A percentile compares a stretch with the other conserved stretches of the same genome.
These are phyloP conservation scores for Drosophila hydei DNA, from an alignment of 1,140 invertebrate genomes.

Conservation along the genomic window DNA sequence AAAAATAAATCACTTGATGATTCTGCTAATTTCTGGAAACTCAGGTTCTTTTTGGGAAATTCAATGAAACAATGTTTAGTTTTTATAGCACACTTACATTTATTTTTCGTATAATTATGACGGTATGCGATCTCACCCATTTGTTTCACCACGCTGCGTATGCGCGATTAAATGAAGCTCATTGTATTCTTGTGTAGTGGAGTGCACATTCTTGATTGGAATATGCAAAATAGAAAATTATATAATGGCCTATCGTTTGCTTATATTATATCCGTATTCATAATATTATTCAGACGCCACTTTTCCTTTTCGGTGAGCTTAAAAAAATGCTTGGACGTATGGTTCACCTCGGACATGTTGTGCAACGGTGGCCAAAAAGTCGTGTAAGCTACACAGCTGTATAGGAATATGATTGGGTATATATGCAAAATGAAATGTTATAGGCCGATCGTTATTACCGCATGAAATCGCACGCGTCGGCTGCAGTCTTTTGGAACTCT, in stretches of 20 bases:
- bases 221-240: conserved; percentile 1
- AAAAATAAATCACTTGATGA: too few species aligned
- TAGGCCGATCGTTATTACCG: conserved; percentile 16
- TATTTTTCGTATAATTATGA: too few species aligned
- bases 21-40: too few species aligned
- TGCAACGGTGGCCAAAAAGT: conserved; percentile 52
- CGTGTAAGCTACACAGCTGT: conserved; percentile 35
- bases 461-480: conserved; percentile 43
- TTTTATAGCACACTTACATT: too few species aligned
- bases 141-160: too few species aligned
- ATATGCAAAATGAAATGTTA: background rate
- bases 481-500: conserved; percentile 32
- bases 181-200: background rate
- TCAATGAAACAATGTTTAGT: too few species aligned
- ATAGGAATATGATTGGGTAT: background rate
- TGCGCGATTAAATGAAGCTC: too few species aligned
- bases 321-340: conserved; percentile 69
- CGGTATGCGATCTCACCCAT: too few species aligned
- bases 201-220: background rate
- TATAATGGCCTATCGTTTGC: background rate
- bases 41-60: too few species aligned
- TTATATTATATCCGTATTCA: conserved; percentile 35
- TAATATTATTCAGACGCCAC: conserved; percentile 21
- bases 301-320: conserved; percentile 28
- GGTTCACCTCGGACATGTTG: conserved; percentile 24